phyloP scores from a whole-genome alignment of 1,140 invertebrate species.

The Acromyrmex charruanus region DNA sequence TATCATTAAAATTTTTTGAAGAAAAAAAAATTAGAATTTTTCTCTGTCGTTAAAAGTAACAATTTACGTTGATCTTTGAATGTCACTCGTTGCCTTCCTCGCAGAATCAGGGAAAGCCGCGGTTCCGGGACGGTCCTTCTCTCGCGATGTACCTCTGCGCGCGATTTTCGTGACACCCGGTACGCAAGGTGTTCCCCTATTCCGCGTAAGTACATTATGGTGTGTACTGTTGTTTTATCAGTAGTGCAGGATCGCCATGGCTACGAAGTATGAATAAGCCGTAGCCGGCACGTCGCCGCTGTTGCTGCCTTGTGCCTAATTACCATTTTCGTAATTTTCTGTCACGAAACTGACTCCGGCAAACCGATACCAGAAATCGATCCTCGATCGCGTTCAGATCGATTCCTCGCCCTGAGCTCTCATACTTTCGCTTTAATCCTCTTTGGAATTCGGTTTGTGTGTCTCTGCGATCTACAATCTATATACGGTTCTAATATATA shows the following conservation, averaged over 20 bases:
- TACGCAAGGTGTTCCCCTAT: slow-evolving; percentile 81
- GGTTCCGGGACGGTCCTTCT: neutral
- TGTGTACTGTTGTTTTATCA: slow-evolving; percentile 86
- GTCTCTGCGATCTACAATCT: slow-evolving; percentile 8
- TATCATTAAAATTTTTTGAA: too few species aligned
- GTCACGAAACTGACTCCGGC: slow-evolving; percentile 73
- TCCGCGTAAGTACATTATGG: slow-evolving; percentile 82
- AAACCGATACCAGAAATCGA: slow-evolving; percentile 42
- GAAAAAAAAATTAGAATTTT: neutral
- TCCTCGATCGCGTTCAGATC: slow-evolving; percentile 33
- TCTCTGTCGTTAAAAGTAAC: neutral
- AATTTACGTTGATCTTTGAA: neutral
- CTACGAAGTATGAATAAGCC: slow-evolving; percentile 85
- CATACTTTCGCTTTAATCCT: neutral
- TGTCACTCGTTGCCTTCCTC: neutral
- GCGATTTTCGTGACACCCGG: slow-evolving; percentile 72
- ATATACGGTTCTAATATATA: neutral
- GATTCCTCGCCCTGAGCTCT: neutral
- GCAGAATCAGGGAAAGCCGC: neutral
- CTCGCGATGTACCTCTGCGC: neutral
- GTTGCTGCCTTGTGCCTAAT: slow-evolving; percentile 77
- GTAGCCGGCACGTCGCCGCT: slow-evolving; percentile 76
- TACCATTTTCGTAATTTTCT: slow-evolving; percentile 83
- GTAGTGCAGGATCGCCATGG: slow-evolving; percentile 86
- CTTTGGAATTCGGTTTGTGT: slow-evolving; percentile 6